phyloP scores from a whole-genome alignment of 2,888 invertebrate species.

The Limulus polyphemus region DNA sequence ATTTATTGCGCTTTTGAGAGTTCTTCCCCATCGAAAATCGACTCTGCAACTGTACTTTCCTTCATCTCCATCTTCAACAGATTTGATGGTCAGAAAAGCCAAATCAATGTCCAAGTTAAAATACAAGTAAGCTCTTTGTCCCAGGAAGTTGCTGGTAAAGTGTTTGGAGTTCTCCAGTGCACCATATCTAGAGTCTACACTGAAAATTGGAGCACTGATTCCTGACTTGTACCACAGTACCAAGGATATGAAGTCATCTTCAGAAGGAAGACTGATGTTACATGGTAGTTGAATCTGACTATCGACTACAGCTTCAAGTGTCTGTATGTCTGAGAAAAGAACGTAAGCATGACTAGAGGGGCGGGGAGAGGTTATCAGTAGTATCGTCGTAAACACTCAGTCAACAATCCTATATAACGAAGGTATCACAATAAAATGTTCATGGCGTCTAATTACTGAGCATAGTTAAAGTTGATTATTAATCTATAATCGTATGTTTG shows the following conservation, averaged over 20 bases:
- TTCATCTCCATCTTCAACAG: conserved; percentile 18
- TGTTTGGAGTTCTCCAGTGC: conserved; percentile 21
- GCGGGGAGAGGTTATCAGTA: too few relatives aligned
- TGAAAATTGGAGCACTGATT: conserved; percentile 17
- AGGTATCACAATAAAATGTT: too few relatives aligned
- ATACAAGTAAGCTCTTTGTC: conserved; percentile 10
- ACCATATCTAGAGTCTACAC: conserved; percentile 18
- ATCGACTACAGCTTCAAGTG: conserved; percentile 18
- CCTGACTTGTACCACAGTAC: conserved; percentile 23
- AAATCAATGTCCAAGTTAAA: conserved; percentile 19
- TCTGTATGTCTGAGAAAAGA: too few relatives aligned
- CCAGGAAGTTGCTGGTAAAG: conserved; percentile 14
- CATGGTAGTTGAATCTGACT: conserved; percentile 29
- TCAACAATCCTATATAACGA: too few relatives aligned
- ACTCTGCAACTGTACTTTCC: conserved; percentile 21
- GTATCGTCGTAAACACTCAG: too few relatives aligned
- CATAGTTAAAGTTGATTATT: too few relatives aligned
- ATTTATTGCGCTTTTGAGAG: conserved; percentile 16
- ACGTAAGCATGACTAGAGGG: too few relatives aligned
- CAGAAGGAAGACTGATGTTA: conserved; percentile 32
- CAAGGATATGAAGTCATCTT: conserved; percentile 19
- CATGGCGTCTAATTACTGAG: too few relatives aligned
- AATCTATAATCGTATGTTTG: too few relatives aligned
- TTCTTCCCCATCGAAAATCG: conserved; percentile 21
- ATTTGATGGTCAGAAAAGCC: conserved; percentile 15